Conservation (phyloP, 2,888 invertebrate genomes). For the Trypoxylon attenuatum region DNA sequence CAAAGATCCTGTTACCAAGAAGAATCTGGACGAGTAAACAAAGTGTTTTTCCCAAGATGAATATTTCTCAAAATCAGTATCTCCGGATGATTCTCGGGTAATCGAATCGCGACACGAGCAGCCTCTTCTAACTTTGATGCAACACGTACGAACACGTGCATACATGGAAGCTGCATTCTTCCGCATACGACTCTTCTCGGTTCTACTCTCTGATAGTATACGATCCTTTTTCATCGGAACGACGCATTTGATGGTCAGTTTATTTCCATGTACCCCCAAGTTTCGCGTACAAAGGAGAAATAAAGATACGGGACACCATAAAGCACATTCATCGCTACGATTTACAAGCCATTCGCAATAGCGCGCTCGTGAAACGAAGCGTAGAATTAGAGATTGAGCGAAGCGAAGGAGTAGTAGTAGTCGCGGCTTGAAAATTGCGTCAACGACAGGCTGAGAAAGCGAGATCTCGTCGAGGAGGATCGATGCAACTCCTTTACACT, state of each 20-base stretch:
- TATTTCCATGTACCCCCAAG: too few relatives aligned
- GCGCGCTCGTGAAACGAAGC: slow-evolving; percentile 19
- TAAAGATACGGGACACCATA: too few relatives aligned
- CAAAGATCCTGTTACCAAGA: too few relatives aligned
- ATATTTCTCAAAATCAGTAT: background rate
- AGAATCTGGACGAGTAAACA: too few relatives aligned
- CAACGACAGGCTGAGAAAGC: slow-evolving; percentile 39
- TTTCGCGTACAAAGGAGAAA: too few relatives aligned
- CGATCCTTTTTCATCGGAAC: background rate
- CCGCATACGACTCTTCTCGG: background rate
- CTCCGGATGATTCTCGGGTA: too few relatives aligned
- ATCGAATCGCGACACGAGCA: background rate
- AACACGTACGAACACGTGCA: too few relatives aligned
- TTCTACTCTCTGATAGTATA: background rate
- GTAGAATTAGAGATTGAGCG: slow-evolving; percentile 33
- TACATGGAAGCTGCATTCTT: background rate
- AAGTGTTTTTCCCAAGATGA: too few relatives aligned
- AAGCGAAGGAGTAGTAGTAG: background rate
- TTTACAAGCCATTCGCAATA: too few relatives aligned
- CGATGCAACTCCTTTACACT: slow-evolving; percentile 27
- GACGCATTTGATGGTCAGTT: background rate
- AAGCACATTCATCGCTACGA: too few relatives aligned
- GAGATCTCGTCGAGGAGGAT: slow-evolving; percentile 15
- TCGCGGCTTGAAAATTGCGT: slow-evolving; percentile 24
- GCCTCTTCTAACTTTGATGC: too few relatives aligned